A percentile compares a stretch with the other conserved stretches of the same genome.
These are phyloP conservation scores for Panagrolaimus sp. DNA, from an alignment of 1,140 invertebrate species.

Conservation along the genomic window DNA sequence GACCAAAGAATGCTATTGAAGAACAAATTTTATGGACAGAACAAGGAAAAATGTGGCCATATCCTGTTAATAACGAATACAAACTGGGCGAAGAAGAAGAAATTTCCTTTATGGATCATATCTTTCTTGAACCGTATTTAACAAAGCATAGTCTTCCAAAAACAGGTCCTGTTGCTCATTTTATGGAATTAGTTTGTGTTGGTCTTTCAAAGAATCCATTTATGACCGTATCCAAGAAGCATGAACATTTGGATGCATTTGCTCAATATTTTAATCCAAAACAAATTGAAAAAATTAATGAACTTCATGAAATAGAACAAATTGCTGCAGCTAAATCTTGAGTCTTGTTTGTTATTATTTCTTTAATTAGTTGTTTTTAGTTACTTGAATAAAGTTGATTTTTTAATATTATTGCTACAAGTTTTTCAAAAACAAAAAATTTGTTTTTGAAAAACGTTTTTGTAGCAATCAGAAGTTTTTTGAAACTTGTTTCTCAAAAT, in stretches of 20 bases:
- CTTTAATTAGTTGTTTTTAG: too few species aligned
- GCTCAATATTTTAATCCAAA: conserved; percentile 75
- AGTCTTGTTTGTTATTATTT: too few species aligned
- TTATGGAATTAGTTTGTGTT: conserved; percentile 85
- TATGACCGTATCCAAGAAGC: conserved; percentile 78
- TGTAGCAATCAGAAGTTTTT: too few species aligned
- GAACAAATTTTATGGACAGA: conserved; percentile 90
- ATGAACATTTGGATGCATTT: conserved; percentile 85
- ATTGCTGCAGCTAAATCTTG: conserved; percentile 24
- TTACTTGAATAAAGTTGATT: too few species aligned
- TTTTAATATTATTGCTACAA: too few species aligned
- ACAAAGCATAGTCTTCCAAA: conserved; percentile 63
- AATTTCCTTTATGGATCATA: conserved; percentile 79
- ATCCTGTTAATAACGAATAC: conserved; percentile 91
- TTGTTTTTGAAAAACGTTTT: too few species aligned
- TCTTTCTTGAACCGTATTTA: conserved; percentile 81
- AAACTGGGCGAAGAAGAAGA: conserved; percentile 41
- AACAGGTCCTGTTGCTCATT: conserved; percentile 81
- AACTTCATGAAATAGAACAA: conserved; percentile 30
- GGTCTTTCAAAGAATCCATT: conserved; percentile 91
- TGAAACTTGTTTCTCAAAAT: too few species aligned
- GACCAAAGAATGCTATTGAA: conserved; percentile 77
- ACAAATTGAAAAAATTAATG: conserved; percentile 28
- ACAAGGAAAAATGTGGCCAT: conserved; percentile 88
- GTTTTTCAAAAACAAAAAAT: too few species aligned